Percentiles rank a stretch among this genome's conserved stretches.
Evolutionary conservation across 2,888 invertebrate genomes (phyloP).

Genomic region (Cactoblastis cactorum): DNA sequence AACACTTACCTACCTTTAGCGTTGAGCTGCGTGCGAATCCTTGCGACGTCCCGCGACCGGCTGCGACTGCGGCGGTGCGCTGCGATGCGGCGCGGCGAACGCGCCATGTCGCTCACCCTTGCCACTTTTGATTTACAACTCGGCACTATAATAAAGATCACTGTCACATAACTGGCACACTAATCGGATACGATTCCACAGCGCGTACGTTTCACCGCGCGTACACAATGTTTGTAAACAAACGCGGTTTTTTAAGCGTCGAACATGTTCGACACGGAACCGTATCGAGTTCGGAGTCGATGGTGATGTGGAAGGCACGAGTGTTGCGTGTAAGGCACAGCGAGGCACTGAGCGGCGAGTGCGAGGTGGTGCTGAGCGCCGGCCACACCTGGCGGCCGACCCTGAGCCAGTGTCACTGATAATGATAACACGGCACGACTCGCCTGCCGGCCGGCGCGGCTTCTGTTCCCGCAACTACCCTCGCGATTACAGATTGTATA

Average conservation of each 20-base stretch:
- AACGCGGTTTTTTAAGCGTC: conserved; percentile 17
- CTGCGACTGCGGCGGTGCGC: conserved; percentile 58
- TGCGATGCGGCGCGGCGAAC: conserved; percentile 62
- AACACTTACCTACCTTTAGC: conserved; percentile 63
- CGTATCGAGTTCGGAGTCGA: conserved; percentile 7
- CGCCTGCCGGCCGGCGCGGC: background rate
- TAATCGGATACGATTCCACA: conserved; percentile 17
- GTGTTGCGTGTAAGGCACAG: conserved; percentile 42
- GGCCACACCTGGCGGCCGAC: conserved; percentile 28
- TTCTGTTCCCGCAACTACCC: background rate
- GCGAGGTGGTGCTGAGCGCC: conserved; percentile 19
- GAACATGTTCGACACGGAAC: background rate
- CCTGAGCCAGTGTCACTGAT: conserved; percentile 43
- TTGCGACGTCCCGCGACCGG: conserved; percentile 57
- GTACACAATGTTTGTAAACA: conserved; percentile 31
- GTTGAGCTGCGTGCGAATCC: conserved; percentile 60
- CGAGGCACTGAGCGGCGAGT: conserved; percentile 50
- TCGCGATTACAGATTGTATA: too few relatives aligned
- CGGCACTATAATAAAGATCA: conserved; percentile 19
- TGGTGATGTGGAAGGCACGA: background rate
- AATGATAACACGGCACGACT: conserved; percentile 25
- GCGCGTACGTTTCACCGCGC: background rate
- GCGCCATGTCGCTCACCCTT: conserved; percentile 48
- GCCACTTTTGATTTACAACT: background rate
- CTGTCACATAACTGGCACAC: conserved; percentile 29